Percentiles rank a stretch among this genome's conserved stretches.
phyloP scores from a whole-genome alignment of 2,797 vertebrate genomes.

The Myotis planiceps region DNA sequence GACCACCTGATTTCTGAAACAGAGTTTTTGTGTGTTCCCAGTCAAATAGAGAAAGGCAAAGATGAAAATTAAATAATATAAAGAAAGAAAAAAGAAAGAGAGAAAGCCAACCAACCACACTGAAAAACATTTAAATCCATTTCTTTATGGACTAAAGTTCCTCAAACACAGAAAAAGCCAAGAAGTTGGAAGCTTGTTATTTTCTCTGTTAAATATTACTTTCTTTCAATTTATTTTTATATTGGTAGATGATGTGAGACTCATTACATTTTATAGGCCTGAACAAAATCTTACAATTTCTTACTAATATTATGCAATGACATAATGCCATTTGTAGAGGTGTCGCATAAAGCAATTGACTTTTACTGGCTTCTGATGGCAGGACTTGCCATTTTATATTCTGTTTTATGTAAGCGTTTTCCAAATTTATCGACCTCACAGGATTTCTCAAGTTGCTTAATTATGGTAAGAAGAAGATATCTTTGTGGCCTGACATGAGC shows the following conservation, averaged over 20 bases:
- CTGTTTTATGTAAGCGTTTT: conserved; percentile 88
- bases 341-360: conserved; percentile 87
- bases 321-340: conserved; percentile 90
- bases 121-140: conserved; percentile 78
- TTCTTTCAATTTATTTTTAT: conserved; percentile 80
- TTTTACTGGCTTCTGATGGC: conserved; percentile 90
- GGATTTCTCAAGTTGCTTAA: conserved; percentile 88
- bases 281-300: conserved; percentile 87
- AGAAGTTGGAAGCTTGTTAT: conserved; percentile 79
- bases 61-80: conserved; percentile 72
- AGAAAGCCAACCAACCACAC: conserved; percentile 36
- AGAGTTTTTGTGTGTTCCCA: conserved; percentile 73
- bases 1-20: conserved; percentile 78
- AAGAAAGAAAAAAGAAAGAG: not conserved
- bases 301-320: conserved; percentile 90
- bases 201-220: conserved; percentile 78
- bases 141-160: conserved; percentile 75
- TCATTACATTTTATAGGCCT: conserved; percentile 88
- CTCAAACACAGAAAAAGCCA: conserved; percentile 79
- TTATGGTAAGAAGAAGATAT: conserved; percentile 87
- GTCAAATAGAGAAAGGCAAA: conserved; percentile 77
- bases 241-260: conserved; percentile 87
- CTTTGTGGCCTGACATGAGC: conserved; percentile 81
- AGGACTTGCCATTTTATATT: conserved; percentile 87
- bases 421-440: conserved; percentile 87